Evolutionary conservation across 2,888 invertebrate species (phyloP).

Genomic region (Sarcophaga variegata): DNA sequence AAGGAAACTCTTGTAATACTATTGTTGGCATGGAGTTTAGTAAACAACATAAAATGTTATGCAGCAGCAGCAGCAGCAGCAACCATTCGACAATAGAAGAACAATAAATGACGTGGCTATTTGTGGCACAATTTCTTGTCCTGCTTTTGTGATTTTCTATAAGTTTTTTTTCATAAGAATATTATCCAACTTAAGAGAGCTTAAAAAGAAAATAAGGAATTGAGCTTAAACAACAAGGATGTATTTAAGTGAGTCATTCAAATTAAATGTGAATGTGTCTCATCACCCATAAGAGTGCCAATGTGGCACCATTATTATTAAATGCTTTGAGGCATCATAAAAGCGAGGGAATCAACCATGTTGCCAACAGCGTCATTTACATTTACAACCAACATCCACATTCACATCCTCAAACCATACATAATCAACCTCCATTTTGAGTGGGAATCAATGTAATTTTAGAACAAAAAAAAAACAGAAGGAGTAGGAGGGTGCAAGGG

Average conservation of each 20-base stretch:
- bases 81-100: not conserved
- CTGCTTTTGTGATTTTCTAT: not conserved
- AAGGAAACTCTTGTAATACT: not conserved
- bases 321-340: not conserved
- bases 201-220: not conserved
- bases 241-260: conserved; percentile 50
- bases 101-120: not conserved
- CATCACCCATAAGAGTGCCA: conserved; percentile 20
- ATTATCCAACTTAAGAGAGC: not conserved
- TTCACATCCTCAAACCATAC: not conserved
- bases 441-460: conserved; percentile 36
- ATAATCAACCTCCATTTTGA: not conserved
- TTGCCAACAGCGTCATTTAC: not conserved
- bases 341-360: not conserved
- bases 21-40: not conserved
- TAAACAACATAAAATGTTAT: conserved; percentile 26
- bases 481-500: not conserved
- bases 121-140: conserved; percentile 1
- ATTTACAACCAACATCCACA: not conserved
- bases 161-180: not conserved
- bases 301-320: conserved; percentile 38
- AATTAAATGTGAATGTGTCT: conserved; percentile 42
- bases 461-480: not conserved
- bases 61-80: conserved; percentile 13
- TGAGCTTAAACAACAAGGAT: conserved; percentile 29